Base-by-base conservation (phyloP, 2,888 invertebrate species). In the Blastobasis lacticolella region DNA sequence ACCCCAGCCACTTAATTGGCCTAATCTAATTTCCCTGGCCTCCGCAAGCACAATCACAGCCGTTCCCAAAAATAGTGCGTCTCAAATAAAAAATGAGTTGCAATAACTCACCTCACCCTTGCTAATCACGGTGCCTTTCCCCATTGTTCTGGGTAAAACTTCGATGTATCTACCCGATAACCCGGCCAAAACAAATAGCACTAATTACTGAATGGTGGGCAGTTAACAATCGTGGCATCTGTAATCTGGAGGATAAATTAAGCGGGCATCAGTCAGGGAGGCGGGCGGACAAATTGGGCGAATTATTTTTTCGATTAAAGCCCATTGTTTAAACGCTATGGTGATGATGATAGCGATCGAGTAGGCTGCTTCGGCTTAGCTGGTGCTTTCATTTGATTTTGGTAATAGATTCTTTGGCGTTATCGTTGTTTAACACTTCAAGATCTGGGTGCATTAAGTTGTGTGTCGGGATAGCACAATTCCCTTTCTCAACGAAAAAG, bases 301-400 rank as follows among this genome's bases (percentile, higher is more conserved):
- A 81, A 83, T 85, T 85, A 83, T 86, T 87, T 86, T 87, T 87
- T 87, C 80, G 81, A 85, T 85, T 86, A 80, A 64, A 60, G 60
- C 59, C 81, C 78, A 84, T 87, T 87, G 87, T 87, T 85, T 84
- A 81, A 86, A 2, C 23, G 23, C 3, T 23, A 23, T 23, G 23
- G 23, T 23, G 23, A 23, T 23, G 23, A 3, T 23, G 23, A 23
- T 23, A 23, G 23, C 23, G 23, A 23, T 23, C 23, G 23, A 3
- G 23, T 3, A 23, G 23, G 2, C 23, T 23, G 23, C 23, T 23
- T 23, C 23, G 23, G 23, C 23, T 23, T 23, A 23, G 23, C 23
- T 23, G 23, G 23, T 23, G 1, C 23, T 23, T 23, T 23, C 23
- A 23, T 23, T 23, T 23, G 23, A 23, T 23, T 23, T 23, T 23